Conservation (phyloP, 53 echinoderm and acorn worm genomes). For the Patiria pectinifera region DNA sequence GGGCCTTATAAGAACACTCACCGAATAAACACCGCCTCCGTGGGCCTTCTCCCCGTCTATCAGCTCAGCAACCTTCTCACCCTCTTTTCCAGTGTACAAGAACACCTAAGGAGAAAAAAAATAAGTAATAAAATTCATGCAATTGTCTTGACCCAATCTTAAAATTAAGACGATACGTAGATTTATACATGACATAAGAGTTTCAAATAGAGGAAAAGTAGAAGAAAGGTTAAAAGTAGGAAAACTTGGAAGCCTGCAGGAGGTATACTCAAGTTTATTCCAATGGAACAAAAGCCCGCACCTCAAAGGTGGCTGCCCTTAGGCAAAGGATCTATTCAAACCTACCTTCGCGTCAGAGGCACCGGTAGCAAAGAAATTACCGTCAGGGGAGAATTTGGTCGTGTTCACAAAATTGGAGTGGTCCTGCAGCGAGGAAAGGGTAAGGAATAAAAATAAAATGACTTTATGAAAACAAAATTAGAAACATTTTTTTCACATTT, state of each 20-base stretch:
- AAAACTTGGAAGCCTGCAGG: too few species aligned
- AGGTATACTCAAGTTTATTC: too few species aligned
- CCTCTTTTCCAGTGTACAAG: slow-evolving; percentile 69
- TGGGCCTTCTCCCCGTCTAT: slow-evolving; percentile 67
- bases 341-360: slow-evolving; percentile 79
- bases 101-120: slow-evolving; percentile 61
- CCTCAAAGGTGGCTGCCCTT: background rate
- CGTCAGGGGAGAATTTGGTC: slow-evolving; percentile 78
- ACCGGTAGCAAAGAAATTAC: slow-evolving; percentile 70
- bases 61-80: slow-evolving; percentile 46
- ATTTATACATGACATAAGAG: too few species aligned
- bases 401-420: slow-evolving; percentile 77
- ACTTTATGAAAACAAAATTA: too few species aligned
- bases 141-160: too few species aligned
- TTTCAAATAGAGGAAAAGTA: too few species aligned
- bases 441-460: background rate
- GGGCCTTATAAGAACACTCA: slow-evolving; percentile 57
- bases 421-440: slow-evolving; percentile 56
- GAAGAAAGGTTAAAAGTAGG: too few species aligned
- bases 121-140: too few species aligned
- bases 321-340: background rate
- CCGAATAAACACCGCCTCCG: slow-evolving; percentile 77
- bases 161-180: too few species aligned
- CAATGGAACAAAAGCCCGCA: too few species aligned
- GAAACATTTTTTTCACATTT: too few species aligned